Evolutionary conservation across 2,113 vertebrate species (phyloP).

Genomic region (Crocuta crocuta): DNA sequence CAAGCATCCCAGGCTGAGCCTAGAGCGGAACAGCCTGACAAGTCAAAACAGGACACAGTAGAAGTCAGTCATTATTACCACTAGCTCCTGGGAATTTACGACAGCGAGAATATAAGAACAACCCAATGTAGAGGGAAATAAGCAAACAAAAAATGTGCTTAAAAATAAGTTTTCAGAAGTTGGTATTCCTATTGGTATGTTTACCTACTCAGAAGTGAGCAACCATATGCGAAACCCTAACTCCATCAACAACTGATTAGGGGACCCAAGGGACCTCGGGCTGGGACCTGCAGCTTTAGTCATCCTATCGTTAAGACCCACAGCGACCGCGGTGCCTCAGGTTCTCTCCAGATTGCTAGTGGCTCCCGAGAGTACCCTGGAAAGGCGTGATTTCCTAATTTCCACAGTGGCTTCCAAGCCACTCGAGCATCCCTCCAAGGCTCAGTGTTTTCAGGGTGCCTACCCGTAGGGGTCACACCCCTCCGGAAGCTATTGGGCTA

Average conservation of each 20-base stretch:
- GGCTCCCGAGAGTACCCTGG: background rate
- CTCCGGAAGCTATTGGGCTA: rapidly evolving
- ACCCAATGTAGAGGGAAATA: background rate
- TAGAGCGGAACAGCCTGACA: background rate
- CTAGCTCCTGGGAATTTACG: conserved; percentile 14
- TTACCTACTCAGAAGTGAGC: background rate
- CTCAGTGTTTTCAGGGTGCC: background rate
- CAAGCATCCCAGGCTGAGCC: background rate
- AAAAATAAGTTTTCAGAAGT: background rate
- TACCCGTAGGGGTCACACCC: background rate
- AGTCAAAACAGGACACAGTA: background rate
- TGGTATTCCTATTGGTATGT: background rate
- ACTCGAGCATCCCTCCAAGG: background rate
- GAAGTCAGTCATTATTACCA: background rate
- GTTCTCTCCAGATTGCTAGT: background rate
- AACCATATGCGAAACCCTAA: background rate
- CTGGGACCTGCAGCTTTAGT: background rate
- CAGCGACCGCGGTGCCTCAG: background rate
- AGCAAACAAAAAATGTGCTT: background rate
- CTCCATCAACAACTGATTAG: background rate
- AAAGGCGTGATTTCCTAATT: background rate
- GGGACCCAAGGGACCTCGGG: background rate
- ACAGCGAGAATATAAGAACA: background rate
- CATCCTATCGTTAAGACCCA: background rate
- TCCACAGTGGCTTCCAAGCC: background rate